These are phyloP conservation scores for Chauna torquata DNA, from an alignment of 2,113 vertebrate genomes.

Conservation along the genomic window DNA sequence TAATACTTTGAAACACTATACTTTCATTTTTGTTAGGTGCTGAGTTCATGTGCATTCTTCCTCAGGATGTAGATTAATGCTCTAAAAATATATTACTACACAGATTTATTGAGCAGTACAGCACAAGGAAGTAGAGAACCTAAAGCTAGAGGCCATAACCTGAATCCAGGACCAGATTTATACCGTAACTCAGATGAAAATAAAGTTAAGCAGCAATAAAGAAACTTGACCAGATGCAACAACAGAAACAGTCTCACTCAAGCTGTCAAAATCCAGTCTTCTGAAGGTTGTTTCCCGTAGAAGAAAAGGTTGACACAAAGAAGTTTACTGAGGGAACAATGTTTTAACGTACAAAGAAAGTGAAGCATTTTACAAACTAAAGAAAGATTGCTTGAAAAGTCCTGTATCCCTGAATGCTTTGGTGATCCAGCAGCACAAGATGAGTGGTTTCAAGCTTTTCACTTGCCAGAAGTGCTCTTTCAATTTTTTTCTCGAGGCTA, in stretches of 20 bases:
- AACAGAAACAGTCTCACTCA: neutral
- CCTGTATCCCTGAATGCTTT: neutral
- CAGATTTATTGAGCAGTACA: neutral
- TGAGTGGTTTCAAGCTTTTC: neutral
- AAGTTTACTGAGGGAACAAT: neutral
- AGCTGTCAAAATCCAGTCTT: neutral
- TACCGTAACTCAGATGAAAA: neutral
- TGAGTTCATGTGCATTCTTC: neutral
- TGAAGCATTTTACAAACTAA: neutral
- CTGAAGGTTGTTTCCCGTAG: neutral
- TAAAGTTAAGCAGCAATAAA: neutral
- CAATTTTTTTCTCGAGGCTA: neutral
- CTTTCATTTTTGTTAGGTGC: neutral
- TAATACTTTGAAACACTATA: neutral
- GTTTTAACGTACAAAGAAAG: neutral
- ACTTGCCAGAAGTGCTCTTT: neutral
- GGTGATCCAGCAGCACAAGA: neutral
- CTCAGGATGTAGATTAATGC: neutral
- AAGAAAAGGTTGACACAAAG: neutral
- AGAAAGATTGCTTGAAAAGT: neutral
- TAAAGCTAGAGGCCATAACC: neutral
- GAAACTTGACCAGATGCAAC: neutral
- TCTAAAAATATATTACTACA: neutral
- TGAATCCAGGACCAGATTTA: neutral
- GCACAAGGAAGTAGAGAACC: neutral